phyloP scores from a whole-genome alignment of 2,888 invertebrate species.

The Papilio demoleus region DNA sequence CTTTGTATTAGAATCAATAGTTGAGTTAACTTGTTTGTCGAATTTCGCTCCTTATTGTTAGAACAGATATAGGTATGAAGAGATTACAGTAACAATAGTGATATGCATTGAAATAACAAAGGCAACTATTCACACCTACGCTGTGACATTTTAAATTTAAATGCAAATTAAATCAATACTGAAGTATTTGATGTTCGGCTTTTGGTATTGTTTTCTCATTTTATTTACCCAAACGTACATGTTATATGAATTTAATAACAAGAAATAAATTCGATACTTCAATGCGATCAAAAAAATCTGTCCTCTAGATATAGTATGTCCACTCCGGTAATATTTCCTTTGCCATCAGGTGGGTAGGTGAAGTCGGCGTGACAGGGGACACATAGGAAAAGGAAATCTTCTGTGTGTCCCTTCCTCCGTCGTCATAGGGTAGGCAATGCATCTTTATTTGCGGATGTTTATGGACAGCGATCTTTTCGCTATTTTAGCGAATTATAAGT shows the following conservation, averaged over 20 bases:
- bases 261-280: too few species aligned
- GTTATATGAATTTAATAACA: neutral
- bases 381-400: too few species aligned
- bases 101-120: neutral
- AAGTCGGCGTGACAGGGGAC: too few species aligned
- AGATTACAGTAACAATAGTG: neutral
- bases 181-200: neutral
- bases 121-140: neutral
- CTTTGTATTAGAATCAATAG: neutral
- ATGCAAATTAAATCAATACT: neutral
- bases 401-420: too few species aligned
- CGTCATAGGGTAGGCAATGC: too few species aligned
- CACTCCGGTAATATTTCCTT: too few species aligned
- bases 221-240: neutral
- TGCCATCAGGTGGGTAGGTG: too few species aligned
- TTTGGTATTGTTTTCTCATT: neutral
- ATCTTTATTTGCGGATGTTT: too few species aligned
- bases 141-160: constrained; percentile 1
- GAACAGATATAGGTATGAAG: neutral
- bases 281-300: too few species aligned
- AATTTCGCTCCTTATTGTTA: neutral
- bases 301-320: too few species aligned
- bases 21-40: neutral
- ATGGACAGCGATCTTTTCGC: too few species aligned
- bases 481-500: too few species aligned